Percentiles rank a stretch among this genome's conserved stretches.
Evolutionary conservation across 1,140 invertebrate genomes (phyloP).

Genomic region (Heliconius hermathena): DNA sequence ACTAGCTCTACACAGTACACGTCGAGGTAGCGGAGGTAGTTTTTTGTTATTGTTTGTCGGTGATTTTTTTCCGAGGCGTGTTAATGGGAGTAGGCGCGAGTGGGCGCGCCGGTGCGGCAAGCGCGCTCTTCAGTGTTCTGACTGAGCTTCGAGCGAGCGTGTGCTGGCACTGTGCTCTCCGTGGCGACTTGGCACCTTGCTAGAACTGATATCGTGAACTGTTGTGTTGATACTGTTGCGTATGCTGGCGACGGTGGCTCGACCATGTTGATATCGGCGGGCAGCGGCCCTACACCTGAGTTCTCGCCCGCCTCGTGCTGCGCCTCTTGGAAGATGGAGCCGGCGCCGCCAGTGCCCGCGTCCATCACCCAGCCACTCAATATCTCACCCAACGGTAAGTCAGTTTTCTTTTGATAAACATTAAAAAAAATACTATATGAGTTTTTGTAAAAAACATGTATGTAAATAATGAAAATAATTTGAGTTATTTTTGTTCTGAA

Average conservation of each 20-base stretch:
- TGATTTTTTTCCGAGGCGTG: constrained; percentile 79
- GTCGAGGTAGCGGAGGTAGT: constrained; percentile 70
- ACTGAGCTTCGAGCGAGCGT: constrained; percentile 78
- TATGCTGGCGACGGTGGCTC: constrained; percentile 67
- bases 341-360: constrained; percentile 70
- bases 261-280: constrained; percentile 81
- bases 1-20: constrained; percentile 42
- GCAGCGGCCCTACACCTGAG: constrained; percentile 79
- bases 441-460: background rate
- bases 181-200: constrained; percentile 41
- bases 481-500: no score
- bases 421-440: background rate
- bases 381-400: constrained; percentile 78
- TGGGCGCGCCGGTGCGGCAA: constrained; percentile 76
- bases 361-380: constrained; percentile 70
- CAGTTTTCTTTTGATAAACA: background rate
- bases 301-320: constrained; percentile 81
- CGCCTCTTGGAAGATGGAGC: constrained; percentile 81
- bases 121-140: constrained; percentile 81
- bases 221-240: constrained; percentile 60
- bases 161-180: constrained; percentile 63
- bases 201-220: constrained; percentile 53
- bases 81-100: constrained; percentile 79
- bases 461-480: background rate
- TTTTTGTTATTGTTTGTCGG: constrained; percentile 78